A percentile compares a stretch with the other conserved stretches of the same genome.
Conservation (phyloP, 2,113 vertebrate genomes). For the Sorex fumeus region DNA sequence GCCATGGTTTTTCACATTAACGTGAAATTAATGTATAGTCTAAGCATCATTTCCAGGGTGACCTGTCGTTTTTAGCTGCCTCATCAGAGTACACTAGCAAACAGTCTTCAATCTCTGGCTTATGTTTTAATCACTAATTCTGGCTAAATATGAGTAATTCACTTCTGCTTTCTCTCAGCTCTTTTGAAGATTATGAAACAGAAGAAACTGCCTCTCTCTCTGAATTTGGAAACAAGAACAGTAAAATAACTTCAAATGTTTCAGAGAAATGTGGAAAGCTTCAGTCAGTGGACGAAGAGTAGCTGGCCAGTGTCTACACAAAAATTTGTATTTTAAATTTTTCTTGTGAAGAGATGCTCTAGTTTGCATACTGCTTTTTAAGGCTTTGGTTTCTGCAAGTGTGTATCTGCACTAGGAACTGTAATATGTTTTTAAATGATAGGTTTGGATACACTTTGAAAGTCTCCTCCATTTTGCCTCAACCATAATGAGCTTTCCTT, state of each 20-base stretch:
- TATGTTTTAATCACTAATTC: not conserved
- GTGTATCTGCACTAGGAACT: slow-evolving; percentile 88
- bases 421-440: slow-evolving; percentile 89
- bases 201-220: slow-evolving; percentile 93
- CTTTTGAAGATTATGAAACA: slow-evolving; percentile 97
- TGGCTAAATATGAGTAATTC: slow-evolving; percentile 32
- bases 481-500: slow-evolving; percentile 62
- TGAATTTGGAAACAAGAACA: slow-evolving; percentile 95
- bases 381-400: slow-evolving; percentile 83
- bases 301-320: slow-evolving; percentile 81
- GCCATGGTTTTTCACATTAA: no score
- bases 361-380: slow-evolving; percentile 86
- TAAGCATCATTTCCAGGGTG: no score
- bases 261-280: slow-evolving; percentile 86
- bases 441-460: slow-evolving; percentile 85
- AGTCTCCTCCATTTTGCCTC: slow-evolving; percentile 79
- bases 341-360: slow-evolving; percentile 86
- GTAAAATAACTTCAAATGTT: slow-evolving; percentile 94
- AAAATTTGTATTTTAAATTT: slow-evolving; percentile 76
- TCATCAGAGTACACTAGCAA: no score
- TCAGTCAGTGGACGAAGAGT: slow-evolving; percentile 83
- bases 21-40: no score
- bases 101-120: no score
- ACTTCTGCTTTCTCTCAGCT: slow-evolving; percentile 90
- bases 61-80: no score